Base-by-base conservation (phyloP, 2,797 vertebrate genomes). In the Sebastes wilsoni region DNA sequence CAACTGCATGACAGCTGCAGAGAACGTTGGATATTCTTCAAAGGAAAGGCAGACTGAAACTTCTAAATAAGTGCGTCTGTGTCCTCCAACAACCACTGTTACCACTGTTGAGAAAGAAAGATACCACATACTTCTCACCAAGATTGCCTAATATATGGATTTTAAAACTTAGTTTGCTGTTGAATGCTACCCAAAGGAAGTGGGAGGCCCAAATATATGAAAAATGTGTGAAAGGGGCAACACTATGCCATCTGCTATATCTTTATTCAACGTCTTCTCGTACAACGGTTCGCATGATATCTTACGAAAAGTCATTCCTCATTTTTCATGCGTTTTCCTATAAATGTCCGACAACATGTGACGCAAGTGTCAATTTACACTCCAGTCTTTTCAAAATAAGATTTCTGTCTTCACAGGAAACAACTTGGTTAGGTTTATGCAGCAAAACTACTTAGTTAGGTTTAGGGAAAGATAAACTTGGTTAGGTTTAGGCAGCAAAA, bases 141-240 rank as follows among this genome's bases (percentile, higher is more conserved):
- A 34, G 8, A 32, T 16, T 34, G 42, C 7, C 54, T 14, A 62
- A 25, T 79, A 25, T 28, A 60, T 42, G 58, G 22, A 66, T 80
- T 55, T 67, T 16, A 73, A 75, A 69, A 49, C 30, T 2, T 58
- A 46, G 59, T 70, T 42, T 76, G 13, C 61, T 69, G 7, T 30
- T 77, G 8, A 78, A 66, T 38, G 46, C 49, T 20, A 22, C 60
- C 38, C 25, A 61, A 67, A 55, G 12, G 18, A 70, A 14, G 32
- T 30, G 12, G 7, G 5, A 42, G 3, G 36, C 54, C 2, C 6
- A 25, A 20, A 74, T 69, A 14, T 34, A 10, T 75, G 2, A 58
- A 69, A 66, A 46, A 7, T 62, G 20, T 27, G 14, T 61, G 12
- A 66, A 52, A 55, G 16, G 8, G 10, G 20, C 20, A 8, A 28